Conservation (phyloP, 2,888 invertebrate species). For the Geotrupes spiniger region DNA sequence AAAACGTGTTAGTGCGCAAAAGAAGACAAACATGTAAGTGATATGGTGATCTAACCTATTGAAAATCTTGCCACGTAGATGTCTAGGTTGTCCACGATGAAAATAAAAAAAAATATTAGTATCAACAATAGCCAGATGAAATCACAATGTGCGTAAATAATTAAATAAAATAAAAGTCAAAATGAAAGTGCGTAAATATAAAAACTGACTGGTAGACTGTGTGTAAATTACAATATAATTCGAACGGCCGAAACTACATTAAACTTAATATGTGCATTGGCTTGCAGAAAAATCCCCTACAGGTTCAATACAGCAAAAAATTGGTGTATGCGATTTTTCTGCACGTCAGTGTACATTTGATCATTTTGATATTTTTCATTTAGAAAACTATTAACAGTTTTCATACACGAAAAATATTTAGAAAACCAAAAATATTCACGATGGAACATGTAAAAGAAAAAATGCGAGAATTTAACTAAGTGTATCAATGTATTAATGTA, state of each 20-base stretch:
- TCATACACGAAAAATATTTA: no score
- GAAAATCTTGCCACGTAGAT: slow-evolving; percentile 77
- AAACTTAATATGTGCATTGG: not conserved
- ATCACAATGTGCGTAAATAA: slow-evolving; percentile 23
- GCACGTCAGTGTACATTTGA: no score
- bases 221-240: not conserved
- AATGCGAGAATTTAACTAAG: no score
- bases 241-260: not conserved
- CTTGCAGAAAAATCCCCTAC: no score
- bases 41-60: slow-evolving; percentile 66
- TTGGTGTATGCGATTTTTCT: no score
- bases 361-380: no score
- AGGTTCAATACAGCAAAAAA: no score
- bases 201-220: slow-evolving; percentile 8
- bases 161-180: slow-evolving; percentile 21
- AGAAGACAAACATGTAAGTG: slow-evolving; percentile 6
- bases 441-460: no score
- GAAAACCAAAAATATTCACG: no score
- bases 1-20: slow-evolving; percentile 5
- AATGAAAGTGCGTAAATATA: slow-evolving; percentile 28
- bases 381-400: no score
- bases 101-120: slow-evolving; percentile 45
- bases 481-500: no score
- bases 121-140: slow-evolving; percentile 23
- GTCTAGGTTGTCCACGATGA: slow-evolving; percentile 58